These are phyloP conservation scores for Zingel zingel DNA, from an alignment of 2,113 vertebrate genomes.

Conservation along the genomic window DNA sequence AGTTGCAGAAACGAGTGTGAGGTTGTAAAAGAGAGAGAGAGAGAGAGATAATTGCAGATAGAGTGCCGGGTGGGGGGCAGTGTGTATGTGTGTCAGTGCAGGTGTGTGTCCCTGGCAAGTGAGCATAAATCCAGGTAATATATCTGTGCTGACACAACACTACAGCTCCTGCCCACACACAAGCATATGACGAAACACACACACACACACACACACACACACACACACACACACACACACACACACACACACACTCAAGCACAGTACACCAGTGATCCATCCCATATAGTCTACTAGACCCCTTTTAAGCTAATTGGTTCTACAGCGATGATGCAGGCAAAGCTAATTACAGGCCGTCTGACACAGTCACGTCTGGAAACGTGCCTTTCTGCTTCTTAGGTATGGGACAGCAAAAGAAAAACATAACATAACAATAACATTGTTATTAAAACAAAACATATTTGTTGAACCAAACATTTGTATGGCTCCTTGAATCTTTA, in stretches of 20 bases:
- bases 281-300: constrained; percentile 37
- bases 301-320: constrained; percentile 76
- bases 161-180: constrained; percentile 29
- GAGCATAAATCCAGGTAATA: constrained; percentile 63
- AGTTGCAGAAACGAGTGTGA: constrained; percentile 1
- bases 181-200: constrained; percentile 23
- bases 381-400: not conserved
- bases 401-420: not conserved
- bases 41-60: not conserved
- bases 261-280: constrained; percentile 47
- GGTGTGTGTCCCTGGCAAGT: constrained; percentile 34
- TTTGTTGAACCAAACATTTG: not conserved
- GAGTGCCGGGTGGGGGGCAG: not conserved
- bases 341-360: constrained; percentile 51
- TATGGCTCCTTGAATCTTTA: not conserved
- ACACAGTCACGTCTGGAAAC: constrained; percentile 42
- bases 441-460: not conserved
- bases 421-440: no score
- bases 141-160: constrained; percentile 69
- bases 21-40: constrained; percentile 4
- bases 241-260: constrained; percentile 14
- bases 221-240: constrained; percentile 18
- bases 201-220: not conserved
- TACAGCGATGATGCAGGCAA: constrained; percentile 48
- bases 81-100: not conserved